Percentiles rank a stretch among this genome's conserved stretches.
Conservation (phyloP, 2,888 invertebrate species). For the Sinohyriopsis cumingii region DNA sequence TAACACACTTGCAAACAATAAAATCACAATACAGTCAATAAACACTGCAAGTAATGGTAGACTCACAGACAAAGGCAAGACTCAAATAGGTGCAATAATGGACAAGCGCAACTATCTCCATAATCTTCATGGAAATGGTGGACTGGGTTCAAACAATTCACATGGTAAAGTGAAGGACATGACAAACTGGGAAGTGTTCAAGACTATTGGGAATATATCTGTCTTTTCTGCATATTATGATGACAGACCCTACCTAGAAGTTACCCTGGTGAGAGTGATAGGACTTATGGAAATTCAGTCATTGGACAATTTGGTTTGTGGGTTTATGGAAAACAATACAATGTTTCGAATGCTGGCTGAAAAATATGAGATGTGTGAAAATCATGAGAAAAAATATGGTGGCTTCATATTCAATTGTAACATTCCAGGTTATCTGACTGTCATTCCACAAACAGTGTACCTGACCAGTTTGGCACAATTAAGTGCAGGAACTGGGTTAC, state of each 20-base stretch:
- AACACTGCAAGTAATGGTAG: too few relatives aligned
- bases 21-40: too few relatives aligned
- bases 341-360: slow-evolving; percentile 31
- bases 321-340: slow-evolving; percentile 28
- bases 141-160: too few relatives aligned
- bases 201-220: slow-evolving; percentile 37
- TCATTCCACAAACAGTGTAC: slow-evolving; percentile 26
- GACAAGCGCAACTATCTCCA: too few relatives aligned
- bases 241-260: slow-evolving; percentile 29
- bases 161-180: neutral
- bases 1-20: too few relatives aligned
- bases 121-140: too few relatives aligned
- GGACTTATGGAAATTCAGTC: slow-evolving; percentile 39
- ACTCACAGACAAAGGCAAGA: too few relatives aligned
- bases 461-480: slow-evolving; percentile 17
- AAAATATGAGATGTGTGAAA: slow-evolving; percentile 68
- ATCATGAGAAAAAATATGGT: slow-evolving; percentile 65
- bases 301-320: slow-evolving; percentile 39
- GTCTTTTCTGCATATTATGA: slow-evolving; percentile 59
- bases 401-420: slow-evolving; percentile 66
- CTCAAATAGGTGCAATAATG: too few relatives aligned
- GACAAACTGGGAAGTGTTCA: slow-evolving; percentile 10
- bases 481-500: slow-evolving; percentile 3
- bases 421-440: slow-evolving; percentile 41
- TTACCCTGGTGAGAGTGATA: slow-evolving; percentile 39